phyloP scores from a whole-genome alignment of 2,888 invertebrate species.

The Acleris cristana region DNA sequence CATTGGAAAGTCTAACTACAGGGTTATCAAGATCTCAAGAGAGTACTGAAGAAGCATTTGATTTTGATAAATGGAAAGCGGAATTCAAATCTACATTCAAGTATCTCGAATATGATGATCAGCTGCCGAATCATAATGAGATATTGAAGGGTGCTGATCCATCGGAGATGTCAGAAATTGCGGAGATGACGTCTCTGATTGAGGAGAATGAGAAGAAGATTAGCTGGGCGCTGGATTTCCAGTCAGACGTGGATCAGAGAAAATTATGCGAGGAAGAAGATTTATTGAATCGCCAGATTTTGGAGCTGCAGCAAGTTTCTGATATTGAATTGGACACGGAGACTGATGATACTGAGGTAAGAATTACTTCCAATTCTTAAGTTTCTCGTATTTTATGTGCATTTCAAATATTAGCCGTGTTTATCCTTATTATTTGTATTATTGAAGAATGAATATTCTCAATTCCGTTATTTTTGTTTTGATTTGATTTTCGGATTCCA shows the following conservation, averaged over 20 bases:
- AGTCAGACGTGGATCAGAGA: constrained; percentile 89
- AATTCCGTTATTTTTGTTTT: too few species aligned
- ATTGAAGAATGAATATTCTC: too few species aligned
- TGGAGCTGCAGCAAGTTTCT: constrained; percentile 88
- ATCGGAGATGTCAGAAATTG: constrained; percentile 79
- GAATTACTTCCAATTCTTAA: constrained; percentile 21
- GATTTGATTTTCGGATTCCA: too few species aligned
- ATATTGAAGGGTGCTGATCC: constrained; percentile 74
- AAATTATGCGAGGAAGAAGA: constrained; percentile 91
- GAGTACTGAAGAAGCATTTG: constrained; percentile 70
- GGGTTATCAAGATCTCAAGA: constrained; percentile 74
- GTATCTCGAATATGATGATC: constrained; percentile 75
- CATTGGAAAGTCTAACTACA: constrained; percentile 73
- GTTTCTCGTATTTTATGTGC: not conserved
- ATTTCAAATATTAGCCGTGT: too few species aligned
- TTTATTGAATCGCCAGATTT: constrained; percentile 88
- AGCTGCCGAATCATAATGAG: constrained; percentile 69
- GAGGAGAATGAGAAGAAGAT: constrained; percentile 82
- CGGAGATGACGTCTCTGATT: constrained; percentile 79
- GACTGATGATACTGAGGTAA: constrained; percentile 89
- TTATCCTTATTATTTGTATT: too few species aligned
- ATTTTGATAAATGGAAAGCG: constrained; percentile 77
- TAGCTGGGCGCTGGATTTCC: constrained; percentile 85
- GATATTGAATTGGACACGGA: constrained; percentile 92
- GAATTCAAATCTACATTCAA: constrained; percentile 74